Evolutionary conservation across 37 sponge, comb jelly and placozoan genomes (phyloP).

Genomic region (Chondrosia reniformis): DNA sequence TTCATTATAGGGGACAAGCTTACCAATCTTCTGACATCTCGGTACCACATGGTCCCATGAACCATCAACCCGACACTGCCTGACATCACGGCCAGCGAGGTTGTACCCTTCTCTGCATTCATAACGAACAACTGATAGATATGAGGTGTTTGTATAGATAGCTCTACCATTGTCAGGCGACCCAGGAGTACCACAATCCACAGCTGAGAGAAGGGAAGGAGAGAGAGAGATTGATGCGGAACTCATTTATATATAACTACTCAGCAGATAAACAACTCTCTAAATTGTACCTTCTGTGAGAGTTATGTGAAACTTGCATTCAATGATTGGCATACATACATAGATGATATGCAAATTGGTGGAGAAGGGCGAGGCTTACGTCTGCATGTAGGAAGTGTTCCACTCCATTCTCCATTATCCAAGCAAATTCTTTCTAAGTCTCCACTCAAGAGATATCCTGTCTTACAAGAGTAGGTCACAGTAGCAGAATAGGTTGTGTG

Average conservation of each 20-base stretch:
- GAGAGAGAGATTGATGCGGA: no score
- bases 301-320: no score
- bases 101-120: slow-evolving; percentile 23
- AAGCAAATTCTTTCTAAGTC: slow-evolving; percentile 19
- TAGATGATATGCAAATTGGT: no score
- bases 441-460: slow-evolving; percentile 50
- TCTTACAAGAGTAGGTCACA: slow-evolving; percentile 42
- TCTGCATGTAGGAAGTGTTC: slow-evolving; percentile 30
- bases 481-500: slow-evolving; percentile 2
- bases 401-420: slow-evolving; percentile 34
- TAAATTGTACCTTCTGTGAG: no score
- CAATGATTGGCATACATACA: no score
- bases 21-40: slow-evolving; percentile 11
- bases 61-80: slow-evolving; percentile 37
- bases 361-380: slow-evolving; percentile 31
- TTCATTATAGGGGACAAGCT: not conserved
- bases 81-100: slow-evolving; percentile 21
- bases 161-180: not conserved
- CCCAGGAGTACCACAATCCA: slow-evolving; percentile 21
- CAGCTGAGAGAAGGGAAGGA: not conserved
- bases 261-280: no score
- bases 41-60: slow-evolving; percentile 41
- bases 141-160: slow-evolving; percentile 5
- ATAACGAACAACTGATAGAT: slow-evolving; percentile 32
- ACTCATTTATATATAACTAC: no score